Evolutionary conservation across 2,797 vertebrate genomes (phyloP), one percentile per base, ranked within the genome.

Genomic region (Phoxinus dragarum): DNA sequence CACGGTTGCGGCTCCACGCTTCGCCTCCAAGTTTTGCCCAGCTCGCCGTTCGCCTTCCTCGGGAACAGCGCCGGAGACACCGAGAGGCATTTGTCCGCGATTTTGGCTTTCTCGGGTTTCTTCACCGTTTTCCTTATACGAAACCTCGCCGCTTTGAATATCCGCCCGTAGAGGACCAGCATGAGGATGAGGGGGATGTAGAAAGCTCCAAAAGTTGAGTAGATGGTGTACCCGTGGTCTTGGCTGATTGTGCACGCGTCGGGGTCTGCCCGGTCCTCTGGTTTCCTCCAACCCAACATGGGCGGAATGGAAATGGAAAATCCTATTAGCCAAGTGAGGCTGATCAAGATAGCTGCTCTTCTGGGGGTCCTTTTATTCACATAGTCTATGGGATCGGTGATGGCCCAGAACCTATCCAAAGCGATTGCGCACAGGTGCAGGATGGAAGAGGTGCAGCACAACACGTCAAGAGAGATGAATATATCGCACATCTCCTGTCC

Each of bases 361-460:
- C 95, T 95, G 19, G 98, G 98, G 38, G 98, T 99, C 92, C 98
- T 94, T 94, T 99, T 99, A 91, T 98, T 99, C 84, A 99, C 97
- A 87, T 99, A 99, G 95, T 98, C 97, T 77, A 99, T 98, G 21
- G 98, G 98, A 90, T 99, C 97, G 0, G 98, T 99, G 89, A 99
- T 99, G 89, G 98, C 98, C 98, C 98, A 99, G 93, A 97, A 99
- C 90, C 98, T 96, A 95, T 99, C 98, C 94, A 99, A 89, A 23
- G 98, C 98, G 84, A 99, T 99, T 91, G 98, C 98, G 92, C 98
- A 99, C 93, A 99, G 93, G 95, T 99, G 98, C 87, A 99, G 95
- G 91, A 99, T 99, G 91, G 98, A 99, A 44, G 98, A 99, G 59
- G 98, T 99, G 94, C 98, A 99, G 88, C 98, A 99, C 89, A 99